A percentile compares a stretch with the other conserved stretches of the same genome.
These are phyloP conservation scores for Zophobas morio DNA, from an alignment of 1,140 invertebrate species.

Conservation along the genomic window DNA sequence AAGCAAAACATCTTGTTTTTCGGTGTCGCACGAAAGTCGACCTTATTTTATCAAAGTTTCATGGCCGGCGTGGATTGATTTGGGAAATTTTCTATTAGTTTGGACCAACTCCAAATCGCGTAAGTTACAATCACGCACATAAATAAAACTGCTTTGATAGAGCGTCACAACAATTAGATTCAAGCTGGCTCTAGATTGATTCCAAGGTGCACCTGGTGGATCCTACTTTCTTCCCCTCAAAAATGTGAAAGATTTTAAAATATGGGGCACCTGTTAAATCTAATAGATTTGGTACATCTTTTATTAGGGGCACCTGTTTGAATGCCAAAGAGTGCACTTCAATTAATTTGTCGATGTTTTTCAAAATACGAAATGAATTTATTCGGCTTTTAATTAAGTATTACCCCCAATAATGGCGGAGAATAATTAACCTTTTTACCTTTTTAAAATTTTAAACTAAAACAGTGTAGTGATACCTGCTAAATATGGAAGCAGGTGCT, in stretches of 20 bases:
- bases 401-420: slow-evolving; percentile 34
- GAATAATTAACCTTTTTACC: slow-evolving; percentile 41
- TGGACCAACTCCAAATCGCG: background rate
- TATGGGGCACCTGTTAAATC: slow-evolving; percentile 46
- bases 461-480: slow-evolving; percentile 48
- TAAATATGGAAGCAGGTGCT: slow-evolving; percentile 51
- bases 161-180: slow-evolving; percentile 7
- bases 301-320: slow-evolving; percentile 38
- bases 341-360: slow-evolving; percentile 27
- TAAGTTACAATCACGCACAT: background rate
- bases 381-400: slow-evolving; percentile 33
- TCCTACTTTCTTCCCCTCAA: slow-evolving; percentile 2
- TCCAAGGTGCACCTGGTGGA: slow-evolving; percentile 18
- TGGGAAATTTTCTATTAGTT: background rate
- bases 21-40: background rate
- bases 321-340: slow-evolving; percentile 6
- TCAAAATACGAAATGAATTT: slow-evolving; percentile 15
- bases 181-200: slow-evolving; percentile 17
- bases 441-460: slow-evolving; percentile 39
- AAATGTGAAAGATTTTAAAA: slow-evolving; percentile 44
- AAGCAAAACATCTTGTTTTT: slow-evolving; percentile 24
- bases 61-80: slow-evolving; percentile 20
- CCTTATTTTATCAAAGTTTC: slow-evolving; percentile 25
- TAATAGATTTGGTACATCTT: slow-evolving; percentile 40
- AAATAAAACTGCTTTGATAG: slow-evolving; percentile 18